Evolutionary conservation across 2,797 vertebrate species (phyloP).

Genomic region (Sphaeramia orbicularis): DNA sequence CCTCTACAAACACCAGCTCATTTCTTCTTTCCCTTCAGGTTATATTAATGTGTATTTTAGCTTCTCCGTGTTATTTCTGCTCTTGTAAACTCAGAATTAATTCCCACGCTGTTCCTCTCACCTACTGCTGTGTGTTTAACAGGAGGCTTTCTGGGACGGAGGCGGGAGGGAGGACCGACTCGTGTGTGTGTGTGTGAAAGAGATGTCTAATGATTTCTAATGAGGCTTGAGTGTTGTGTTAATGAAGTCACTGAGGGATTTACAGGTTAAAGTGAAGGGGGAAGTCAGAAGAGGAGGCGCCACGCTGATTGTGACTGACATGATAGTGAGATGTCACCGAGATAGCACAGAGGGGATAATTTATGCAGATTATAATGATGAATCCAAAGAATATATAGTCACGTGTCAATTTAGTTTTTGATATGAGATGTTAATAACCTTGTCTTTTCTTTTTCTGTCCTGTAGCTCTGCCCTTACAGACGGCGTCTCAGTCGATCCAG

Average conservation of each 20-base stretch:
- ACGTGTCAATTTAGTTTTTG: too few species aligned
- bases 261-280: slow-evolving; percentile 1
- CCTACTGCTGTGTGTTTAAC: slow-evolving; percentile 32
- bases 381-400: too few species aligned
- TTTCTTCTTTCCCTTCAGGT: slow-evolving; percentile 15
- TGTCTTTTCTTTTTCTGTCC: slow-evolving; percentile 3
- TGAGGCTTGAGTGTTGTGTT: slow-evolving; percentile 42
- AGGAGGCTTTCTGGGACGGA: neutral
- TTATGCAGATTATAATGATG: neutral
- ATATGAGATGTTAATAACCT: slow-evolving; percentile 4
- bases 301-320: neutral
- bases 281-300: neutral
- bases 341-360: neutral
- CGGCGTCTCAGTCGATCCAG: slow-evolving; percentile 64
- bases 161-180: neutral
- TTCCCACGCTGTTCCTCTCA: slow-evolving; percentile 23
- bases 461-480: slow-evolving; percentile 77
- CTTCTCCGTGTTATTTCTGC: neutral
- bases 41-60: slow-evolving; percentile 2
- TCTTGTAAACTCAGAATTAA: neutral
- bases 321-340: neutral
- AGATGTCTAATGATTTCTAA: slow-evolving; percentile 61
- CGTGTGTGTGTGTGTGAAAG: slow-evolving; percentile 36
- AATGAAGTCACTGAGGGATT: slow-evolving; percentile 37
- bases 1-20: neutral